Evolutionary conservation across 1,140 invertebrate genomes (phyloP), one percentile per base, ranked within the genome.

Genomic region (Drosophila tristis): DNA sequence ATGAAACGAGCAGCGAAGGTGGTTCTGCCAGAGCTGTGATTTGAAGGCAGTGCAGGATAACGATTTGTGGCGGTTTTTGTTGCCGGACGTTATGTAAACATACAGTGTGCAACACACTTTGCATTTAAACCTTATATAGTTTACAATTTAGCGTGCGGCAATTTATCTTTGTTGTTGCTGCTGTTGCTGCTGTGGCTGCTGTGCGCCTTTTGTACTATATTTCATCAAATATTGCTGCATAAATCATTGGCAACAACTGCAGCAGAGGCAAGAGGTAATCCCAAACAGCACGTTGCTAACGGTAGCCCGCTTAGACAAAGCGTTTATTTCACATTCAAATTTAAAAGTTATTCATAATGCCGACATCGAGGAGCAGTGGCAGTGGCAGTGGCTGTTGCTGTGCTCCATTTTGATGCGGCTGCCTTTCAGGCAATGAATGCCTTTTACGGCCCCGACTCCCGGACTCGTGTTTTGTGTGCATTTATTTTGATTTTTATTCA

Each of bases 291-390:
- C 84, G 68, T 82, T 82, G 74, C 78, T 87, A 89, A 89, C 84
- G 84, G 84, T 89, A 89, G 84, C 84, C 65, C 39, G 81, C 71
- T 79, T 81, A 87, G 84, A 89, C 84, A 89, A 89, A 84, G 84
- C 84, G 79, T 89, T 89, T 89, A 89, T 89, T 89, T 89, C 84
- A 89, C 84, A 89, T 89, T 89, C 84, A 89, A 89, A 89, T 89
- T 89, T 74, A 68, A 89, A 89, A 89, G 84, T 89, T 89, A 89
- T 89, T 89, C 84, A 89, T 89, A 89, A 89, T 89, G 84, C 76
- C 82, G 78, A 76, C 74, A 64, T 61, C 70, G 49, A 57, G 57
- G 45, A 35, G 31, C 51, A 45, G 61, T 56, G 47, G 45, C 50
- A 16, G 39, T 55, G 31, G 9, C 9, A 5, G 35, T 59, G 45